Percentiles rank a stretch among this genome's conserved stretches.
Conservation (phyloP, 1,140 invertebrate species). For the Sycophila sp. region DNA sequence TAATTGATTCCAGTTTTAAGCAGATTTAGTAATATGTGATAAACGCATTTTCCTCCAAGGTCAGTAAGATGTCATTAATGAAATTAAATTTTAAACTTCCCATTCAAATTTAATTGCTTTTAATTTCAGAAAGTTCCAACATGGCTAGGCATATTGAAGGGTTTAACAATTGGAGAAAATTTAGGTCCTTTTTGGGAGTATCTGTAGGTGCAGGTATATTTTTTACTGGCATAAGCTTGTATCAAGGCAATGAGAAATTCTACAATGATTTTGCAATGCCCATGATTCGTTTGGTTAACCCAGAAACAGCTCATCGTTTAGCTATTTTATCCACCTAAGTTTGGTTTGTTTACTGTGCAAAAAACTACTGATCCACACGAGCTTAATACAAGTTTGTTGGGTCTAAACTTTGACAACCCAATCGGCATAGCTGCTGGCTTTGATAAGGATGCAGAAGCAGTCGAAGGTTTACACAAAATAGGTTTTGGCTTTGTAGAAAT, state of each 20-base stretch:
- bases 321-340: slow-evolving; percentile 80
- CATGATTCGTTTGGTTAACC: slow-evolving; percentile 72
- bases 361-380: slow-evolving; percentile 69
- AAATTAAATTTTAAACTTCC: neutral
- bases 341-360: slow-evolving; percentile 74
- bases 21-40: no score
- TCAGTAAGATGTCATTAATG: neutral
- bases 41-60: no score
- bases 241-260: slow-evolving; percentile 80
- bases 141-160: neutral
- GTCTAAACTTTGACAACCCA: slow-evolving; percentile 83
- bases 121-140: neutral
- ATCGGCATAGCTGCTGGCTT: slow-evolving; percentile 97
- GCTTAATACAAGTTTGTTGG: slow-evolving; percentile 77
- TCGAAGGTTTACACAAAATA: slow-evolving; percentile 81
- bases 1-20: no score
- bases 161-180: slow-evolving; percentile 48
- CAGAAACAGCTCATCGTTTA: slow-evolving; percentile 83
- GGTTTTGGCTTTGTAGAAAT: slow-evolving; percentile 98
- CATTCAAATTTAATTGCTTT: neutral
- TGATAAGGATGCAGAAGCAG: slow-evolving; percentile 95
- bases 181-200: slow-evolving; percentile 56
- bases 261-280: slow-evolving; percentile 80
- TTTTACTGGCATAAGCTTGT: slow-evolving; percentile 73
- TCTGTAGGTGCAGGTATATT: slow-evolving; percentile 65